These are phyloP conservation scores for Pycnonotus jocosus DNA, from an alignment of 2,113 vertebrate genomes.

Conservation along the genomic window DNA sequence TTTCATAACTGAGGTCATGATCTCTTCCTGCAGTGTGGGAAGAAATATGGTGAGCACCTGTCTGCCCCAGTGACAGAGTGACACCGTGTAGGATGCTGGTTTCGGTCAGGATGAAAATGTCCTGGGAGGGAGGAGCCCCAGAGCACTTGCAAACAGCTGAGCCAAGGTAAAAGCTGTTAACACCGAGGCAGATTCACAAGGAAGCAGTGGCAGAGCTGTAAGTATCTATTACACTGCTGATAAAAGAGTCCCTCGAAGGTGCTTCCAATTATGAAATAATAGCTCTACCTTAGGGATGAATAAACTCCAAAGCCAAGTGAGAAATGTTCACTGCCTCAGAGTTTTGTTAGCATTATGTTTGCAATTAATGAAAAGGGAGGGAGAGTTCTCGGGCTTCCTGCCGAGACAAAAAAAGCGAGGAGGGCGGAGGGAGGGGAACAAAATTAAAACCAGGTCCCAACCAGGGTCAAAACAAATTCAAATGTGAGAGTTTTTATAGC, in stretches of 20 bases:
- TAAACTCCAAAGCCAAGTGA: conserved; percentile 32
- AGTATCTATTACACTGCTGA: background rate
- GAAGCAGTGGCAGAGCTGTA: background rate
- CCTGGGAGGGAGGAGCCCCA: background rate
- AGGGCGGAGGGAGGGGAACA: background rate
- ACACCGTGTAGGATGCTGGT: background rate
- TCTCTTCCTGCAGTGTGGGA: conserved; percentile 9
- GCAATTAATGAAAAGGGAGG: background rate
- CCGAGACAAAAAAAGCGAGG: background rate
- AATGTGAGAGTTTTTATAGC: background rate
- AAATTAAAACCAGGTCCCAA: background rate
- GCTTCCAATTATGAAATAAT: conserved; percentile 8
- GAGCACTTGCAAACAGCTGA: conserved; percentile 6
- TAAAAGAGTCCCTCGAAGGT: conserved; percentile 28
- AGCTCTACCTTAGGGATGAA: conserved; percentile 30
- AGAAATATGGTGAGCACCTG: background rate
- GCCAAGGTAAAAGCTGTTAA: background rate
- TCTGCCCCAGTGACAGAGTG: background rate
- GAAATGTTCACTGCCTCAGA: background rate
- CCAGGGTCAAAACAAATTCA: conserved; percentile 12
- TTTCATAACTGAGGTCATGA: background rate
- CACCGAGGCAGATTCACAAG: background rate
- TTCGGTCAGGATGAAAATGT: conserved; percentile 21
- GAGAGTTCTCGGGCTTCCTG: background rate
- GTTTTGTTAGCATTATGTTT: background rate